phyloP scores from a whole-genome alignment of 2,888 invertebrate species.

The Oligia strigilis region DNA sequence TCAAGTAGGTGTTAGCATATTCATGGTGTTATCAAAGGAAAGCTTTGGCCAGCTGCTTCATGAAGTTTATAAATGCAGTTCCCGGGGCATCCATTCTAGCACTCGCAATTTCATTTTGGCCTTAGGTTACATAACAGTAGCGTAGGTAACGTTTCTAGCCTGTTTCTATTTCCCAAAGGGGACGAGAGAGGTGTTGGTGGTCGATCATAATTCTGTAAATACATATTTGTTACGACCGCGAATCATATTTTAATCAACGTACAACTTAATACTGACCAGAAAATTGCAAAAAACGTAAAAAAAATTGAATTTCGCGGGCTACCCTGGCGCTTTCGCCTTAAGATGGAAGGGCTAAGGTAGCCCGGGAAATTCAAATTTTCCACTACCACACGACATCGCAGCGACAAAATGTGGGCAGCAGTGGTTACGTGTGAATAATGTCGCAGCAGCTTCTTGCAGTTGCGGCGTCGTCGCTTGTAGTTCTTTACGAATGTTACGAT shows the following conservation, averaged over 20 bases:
- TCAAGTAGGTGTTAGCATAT: constrained; percentile 51
- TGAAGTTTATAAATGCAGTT: constrained; percentile 34
- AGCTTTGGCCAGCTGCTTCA: constrained; percentile 26
- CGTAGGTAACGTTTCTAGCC: neutral
- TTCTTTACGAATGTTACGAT: too few species aligned
- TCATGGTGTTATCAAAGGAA: constrained; percentile 44
- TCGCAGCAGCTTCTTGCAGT: neutral
- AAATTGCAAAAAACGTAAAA: too few species aligned
- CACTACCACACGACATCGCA: neutral
- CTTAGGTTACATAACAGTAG: constrained; percentile 4
- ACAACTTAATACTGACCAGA: too few species aligned
- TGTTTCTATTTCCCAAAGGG: neutral
- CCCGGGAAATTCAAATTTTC: too few species aligned
- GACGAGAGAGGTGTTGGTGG: too few species aligned
- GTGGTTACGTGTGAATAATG: neutral
- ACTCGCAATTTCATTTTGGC: constrained; percentile 24
- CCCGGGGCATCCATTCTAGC: constrained; percentile 21
- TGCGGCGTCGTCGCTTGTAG: neutral
- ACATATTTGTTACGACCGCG: too few species aligned
- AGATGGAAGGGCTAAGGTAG: too few species aligned
- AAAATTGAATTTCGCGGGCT: too few species aligned
- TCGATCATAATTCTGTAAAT: too few species aligned
- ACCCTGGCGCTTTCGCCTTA: too few species aligned
- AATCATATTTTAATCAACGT: too few species aligned
- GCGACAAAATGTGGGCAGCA: neutral